Evolutionary conservation across 2,888 invertebrate species (phyloP), one percentile per base, ranked within the genome.

Genomic region (Piscicola geometra): DNA sequence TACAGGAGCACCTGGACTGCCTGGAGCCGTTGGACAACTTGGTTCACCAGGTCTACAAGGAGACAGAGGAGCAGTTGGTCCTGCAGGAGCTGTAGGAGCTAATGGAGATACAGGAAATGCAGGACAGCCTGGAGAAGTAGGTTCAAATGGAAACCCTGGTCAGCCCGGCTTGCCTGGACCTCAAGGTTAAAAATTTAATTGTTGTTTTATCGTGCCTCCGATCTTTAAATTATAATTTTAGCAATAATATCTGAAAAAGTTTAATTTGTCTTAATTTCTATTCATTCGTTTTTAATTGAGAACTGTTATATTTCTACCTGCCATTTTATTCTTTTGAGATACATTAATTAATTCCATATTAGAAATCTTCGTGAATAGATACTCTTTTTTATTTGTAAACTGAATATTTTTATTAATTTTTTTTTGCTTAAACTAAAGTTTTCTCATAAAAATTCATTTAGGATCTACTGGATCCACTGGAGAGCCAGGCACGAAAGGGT

Each of bases 111-210:
- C 41, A n/a, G 77, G 77, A n/a, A 28, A 25, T 41, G 52, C 60
- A n/a, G 77, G 77, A 9, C 68, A 56, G 9, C 73, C 71, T 28
- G 89, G 76, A 41, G 60, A 71, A 28, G 33, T 28, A 64, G 73
- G 73, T 32, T 36, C 15, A 5, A 64, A 32, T 73, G 71, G 71
- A 9, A 32, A 5, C 25, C 32, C 76, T 28, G 76, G 77, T n/a
- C 50, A 77, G 25, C 66, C 28, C 18, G 77, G 77, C 18, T 35
- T 56, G 30, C 72, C 50, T 52, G 72, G 72, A 33, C 33, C 72
- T 33, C 72, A 72, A 60, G 72, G 72, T 72, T 71, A 1, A 32
- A n/a, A 50, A 2, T 47, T 47, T 25, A 28, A 47, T 71, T 28
- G 18, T 1, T n/a, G n/a, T 1, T 70, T 33, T 67, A 21, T 67